Percentiles rank a stretch among this genome's conserved stretches.
Conservation (phyloP, 1,140 invertebrate genomes). For the Hycleus phaleratus region DNA sequence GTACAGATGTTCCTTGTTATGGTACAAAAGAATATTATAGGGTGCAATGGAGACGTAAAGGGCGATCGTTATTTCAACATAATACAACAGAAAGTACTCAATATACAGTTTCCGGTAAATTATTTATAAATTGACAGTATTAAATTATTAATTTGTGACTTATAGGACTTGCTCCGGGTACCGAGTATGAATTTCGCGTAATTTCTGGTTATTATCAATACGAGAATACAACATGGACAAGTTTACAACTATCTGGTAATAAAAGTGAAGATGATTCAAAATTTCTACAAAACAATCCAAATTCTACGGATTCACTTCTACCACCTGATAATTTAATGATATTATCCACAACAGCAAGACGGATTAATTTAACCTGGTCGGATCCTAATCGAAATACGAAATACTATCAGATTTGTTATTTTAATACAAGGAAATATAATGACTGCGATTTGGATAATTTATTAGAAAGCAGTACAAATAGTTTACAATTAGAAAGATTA, state of each 20-base stretch:
- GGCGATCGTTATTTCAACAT: slow-evolving; percentile 38
- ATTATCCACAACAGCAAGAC: slow-evolving; percentile 6
- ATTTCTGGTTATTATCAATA: slow-evolving; percentile 16
- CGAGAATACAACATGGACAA: slow-evolving; percentile 14
- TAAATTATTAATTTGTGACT: neutral
- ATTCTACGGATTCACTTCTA: neutral
- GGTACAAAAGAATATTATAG: slow-evolving; percentile 49
- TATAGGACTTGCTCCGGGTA: slow-evolving; percentile 21
- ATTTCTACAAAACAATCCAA: neutral
- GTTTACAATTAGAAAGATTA: slow-evolving; percentile 45
- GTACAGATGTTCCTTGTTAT: slow-evolving; percentile 49
- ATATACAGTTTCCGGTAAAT: slow-evolving; percentile 27
- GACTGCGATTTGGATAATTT: slow-evolving; percentile 13
- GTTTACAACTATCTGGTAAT: slow-evolving; percentile 12
- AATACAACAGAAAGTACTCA: slow-evolving; percentile 13
- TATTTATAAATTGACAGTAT: neutral
- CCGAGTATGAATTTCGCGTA: slow-evolving; percentile 30
- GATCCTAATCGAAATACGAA: slow-evolving; percentile 19
- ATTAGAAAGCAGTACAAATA: slow-evolving; percentile 24
- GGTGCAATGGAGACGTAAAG: slow-evolving; percentile 51
- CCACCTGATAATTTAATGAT: slow-evolving; percentile 3
- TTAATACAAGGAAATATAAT: slow-evolving; percentile 14
- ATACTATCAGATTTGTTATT: slow-evolving; percentile 27
- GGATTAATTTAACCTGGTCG: slow-evolving; percentile 21
- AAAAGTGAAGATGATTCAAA: neutral